These are phyloP conservation scores for Ptilonorhynchus violaceus DNA, from an alignment of 2,113 vertebrate genomes.

Conservation along the genomic window DNA sequence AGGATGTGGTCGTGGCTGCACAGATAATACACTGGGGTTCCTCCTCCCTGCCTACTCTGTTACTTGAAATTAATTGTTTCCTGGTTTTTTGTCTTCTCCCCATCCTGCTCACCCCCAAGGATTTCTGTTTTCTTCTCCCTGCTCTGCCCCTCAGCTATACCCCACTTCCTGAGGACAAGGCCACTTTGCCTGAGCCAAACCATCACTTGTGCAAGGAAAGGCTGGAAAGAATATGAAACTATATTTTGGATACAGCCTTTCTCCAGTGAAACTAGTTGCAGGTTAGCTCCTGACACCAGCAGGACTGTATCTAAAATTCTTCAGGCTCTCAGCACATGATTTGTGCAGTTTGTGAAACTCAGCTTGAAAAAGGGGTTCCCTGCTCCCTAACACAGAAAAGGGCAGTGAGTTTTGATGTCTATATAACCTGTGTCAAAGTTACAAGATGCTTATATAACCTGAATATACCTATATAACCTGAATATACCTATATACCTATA, in stretches of 20 bases:
- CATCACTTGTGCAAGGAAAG: not conserved
- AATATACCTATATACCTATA: no score
- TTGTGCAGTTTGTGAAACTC: not conserved
- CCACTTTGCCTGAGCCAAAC: not conserved
- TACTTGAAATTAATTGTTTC: not conserved
- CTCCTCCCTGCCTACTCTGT: not conserved
- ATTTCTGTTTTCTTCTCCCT: not conserved
- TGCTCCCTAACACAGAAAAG: not conserved
- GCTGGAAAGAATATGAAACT: not conserved
- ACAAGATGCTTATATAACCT: no score
- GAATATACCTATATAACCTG: no score
- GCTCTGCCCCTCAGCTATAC: not conserved
- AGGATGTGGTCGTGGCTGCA: rapidly evolving
- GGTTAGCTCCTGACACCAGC: not conserved
- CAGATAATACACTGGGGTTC: not conserved
- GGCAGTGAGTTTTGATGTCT: no score
- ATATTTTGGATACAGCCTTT: not conserved
- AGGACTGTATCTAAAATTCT: not conserved
- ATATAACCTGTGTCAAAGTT: no score
- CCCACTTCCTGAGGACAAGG: not conserved
- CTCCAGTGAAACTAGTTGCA: not conserved
- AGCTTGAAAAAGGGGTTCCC: not conserved
- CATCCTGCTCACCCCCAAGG: not conserved
- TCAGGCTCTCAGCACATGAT: not conserved
- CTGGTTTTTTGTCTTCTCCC: not conserved